Evolutionary conservation across 2,113 vertebrate genomes (phyloP), one percentile per base, ranked within the genome.

Genomic region (Suncus etruscus): DNA sequence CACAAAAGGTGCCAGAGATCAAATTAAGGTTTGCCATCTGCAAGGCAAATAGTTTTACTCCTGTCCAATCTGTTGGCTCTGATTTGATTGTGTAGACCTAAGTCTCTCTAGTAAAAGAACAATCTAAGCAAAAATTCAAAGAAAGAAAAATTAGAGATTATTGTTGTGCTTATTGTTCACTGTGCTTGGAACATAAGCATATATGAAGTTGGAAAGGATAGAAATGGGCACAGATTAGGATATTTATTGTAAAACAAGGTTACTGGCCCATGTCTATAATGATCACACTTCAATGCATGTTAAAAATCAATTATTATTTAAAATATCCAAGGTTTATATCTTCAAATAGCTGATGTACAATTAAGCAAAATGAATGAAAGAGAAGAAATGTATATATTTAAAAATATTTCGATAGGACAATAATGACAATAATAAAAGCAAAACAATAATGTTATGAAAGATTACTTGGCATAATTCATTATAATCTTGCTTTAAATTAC

Each of bases 321-420:
- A 78, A 20, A 85, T 87, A 86, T 87, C 74, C 81, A 91, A 89
- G n/a, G 27, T 77, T n/a, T 87, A 16, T 51, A 69, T 20, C 7
- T 86, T 81, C 6, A 91, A 78, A 72, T 47, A 31, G 74, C 63
- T 70, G 2, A 84, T 54, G 51, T 89, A 22, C 25, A 32, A 58
- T 69, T 61, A 79, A 88, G 16, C 72, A 22, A 80, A 86, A 91
- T 65, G 66, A 87, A 8, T 31, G 63, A 47, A 22, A 4, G 89
- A 27, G 58, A 24, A 87, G 15, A 77, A 89, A 74, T 82, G n/a
- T 48, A 9, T 39, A 11, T 73, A 9, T 70, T 69, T 74, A 63
- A 31, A 87, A 73, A 5, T 61, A 5, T 68, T 82, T 66, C n/a
- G 75, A 31, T 70, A 75, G 65, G 27, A 82, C 32, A 6, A 79